Percentiles rank a stretch among this genome's conserved stretches.
phyloP scores from a whole-genome alignment of 2,888 invertebrate genomes.

The Dasypogon diadema region DNA sequence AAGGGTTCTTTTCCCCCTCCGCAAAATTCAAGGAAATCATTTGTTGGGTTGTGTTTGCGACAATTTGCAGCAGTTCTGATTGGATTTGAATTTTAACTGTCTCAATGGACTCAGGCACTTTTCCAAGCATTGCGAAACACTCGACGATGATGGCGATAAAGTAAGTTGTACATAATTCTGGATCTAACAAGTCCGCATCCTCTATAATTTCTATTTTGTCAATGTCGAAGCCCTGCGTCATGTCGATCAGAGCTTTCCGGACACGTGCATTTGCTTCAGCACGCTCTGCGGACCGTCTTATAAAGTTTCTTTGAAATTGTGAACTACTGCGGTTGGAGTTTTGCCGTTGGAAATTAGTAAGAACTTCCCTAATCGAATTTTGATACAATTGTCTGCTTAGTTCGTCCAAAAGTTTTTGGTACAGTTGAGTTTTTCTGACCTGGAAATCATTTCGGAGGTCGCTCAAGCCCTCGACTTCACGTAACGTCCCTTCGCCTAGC shows the following conservation, averaged over 20 bases:
- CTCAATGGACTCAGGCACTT: constrained; percentile 87
- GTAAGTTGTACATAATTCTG: constrained; percentile 75
- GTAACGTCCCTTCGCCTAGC: constrained; percentile 78
- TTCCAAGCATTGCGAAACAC: constrained; percentile 85
- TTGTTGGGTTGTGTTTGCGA: constrained; percentile 83
- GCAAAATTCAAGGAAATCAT: constrained; percentile 72
- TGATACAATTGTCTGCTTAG: constrained; percentile 79
- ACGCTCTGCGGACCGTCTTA: constrained; percentile 73
- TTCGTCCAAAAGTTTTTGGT: constrained; percentile 78
- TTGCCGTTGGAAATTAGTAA: constrained; percentile 71
- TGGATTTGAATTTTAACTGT: constrained; percentile 87
- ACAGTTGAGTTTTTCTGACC: constrained; percentile 73
- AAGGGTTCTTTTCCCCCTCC: constrained; percentile 66
- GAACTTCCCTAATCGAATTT: constrained; percentile 71
- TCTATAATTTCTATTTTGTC: constrained; percentile 71
- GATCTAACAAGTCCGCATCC: constrained; percentile 72
- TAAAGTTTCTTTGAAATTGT: constrained; percentile 73
- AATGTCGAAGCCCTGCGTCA: constrained; percentile 67
- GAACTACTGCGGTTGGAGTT: constrained; percentile 73
- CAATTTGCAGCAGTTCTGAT: constrained; percentile 82
- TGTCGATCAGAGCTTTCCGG: constrained; percentile 72
- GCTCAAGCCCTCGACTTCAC: constrained; percentile 85
- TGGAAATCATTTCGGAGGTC: constrained; percentile 84
- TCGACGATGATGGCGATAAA: constrained; percentile 86
- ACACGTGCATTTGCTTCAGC: constrained; percentile 70